Conservation (phyloP, 2,888 invertebrate genomes). For the Chymomyza fuscimana region DNA sequence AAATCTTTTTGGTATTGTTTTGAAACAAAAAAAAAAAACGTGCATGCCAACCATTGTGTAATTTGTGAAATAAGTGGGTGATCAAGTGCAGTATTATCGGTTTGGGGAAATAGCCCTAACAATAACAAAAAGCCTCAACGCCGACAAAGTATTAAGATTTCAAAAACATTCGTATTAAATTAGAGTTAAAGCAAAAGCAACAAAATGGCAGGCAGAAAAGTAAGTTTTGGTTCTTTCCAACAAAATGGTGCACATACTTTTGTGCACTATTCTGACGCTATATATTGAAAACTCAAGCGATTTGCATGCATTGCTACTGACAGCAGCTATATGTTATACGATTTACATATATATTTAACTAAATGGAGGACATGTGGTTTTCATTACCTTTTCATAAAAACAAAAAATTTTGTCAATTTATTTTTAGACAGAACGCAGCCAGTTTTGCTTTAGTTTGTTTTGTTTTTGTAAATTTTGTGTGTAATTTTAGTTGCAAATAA, state of each 20-base stretch:
- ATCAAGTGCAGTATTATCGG: conserved; percentile 54
- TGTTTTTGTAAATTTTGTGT: conserved; percentile 38
- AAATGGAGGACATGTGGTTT: conserved; percentile 70
- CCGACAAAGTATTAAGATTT: conserved; percentile 39
- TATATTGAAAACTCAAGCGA: conserved; percentile 31
- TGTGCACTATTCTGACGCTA: conserved; percentile 18
- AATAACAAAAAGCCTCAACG: neutral
- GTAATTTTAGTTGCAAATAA: conserved; percentile 65
- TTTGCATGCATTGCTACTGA: neutral
- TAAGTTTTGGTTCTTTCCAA: conserved; percentile 52
- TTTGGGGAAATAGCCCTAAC: neutral
- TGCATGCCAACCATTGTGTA: conserved; percentile 48
- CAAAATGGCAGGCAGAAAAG: conserved; percentile 72
- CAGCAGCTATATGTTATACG: neutral
- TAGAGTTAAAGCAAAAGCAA: conserved; percentile 14
- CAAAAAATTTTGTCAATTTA: conserved; percentile 57
- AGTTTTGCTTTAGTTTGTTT: conserved; percentile 32
- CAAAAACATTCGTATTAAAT: conserved; percentile 26
- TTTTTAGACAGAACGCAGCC: conserved; percentile 52
- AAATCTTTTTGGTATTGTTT: conserved; percentile 10
- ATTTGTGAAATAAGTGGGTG: conserved; percentile 31
- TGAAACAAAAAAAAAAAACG: conserved; percentile 23
- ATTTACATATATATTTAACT: conserved; percentile 12
- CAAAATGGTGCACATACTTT: conserved; percentile 24
- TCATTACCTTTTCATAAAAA: conserved; percentile 66